Conservation (phyloP, 2,888 invertebrate genomes). For the Entomobrya multifasciata region DNA sequence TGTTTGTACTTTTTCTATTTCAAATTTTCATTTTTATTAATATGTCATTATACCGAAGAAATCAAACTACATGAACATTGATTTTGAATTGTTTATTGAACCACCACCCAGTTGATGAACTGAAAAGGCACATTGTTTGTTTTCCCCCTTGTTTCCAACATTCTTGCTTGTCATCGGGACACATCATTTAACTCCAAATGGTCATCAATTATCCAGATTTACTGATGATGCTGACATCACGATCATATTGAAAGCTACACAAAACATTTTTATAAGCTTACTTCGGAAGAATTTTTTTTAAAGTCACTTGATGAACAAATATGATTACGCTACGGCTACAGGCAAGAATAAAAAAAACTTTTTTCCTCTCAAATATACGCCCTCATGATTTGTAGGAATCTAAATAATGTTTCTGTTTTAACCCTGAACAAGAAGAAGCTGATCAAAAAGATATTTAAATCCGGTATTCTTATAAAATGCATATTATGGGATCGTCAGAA, state of each 20-base stretch:
- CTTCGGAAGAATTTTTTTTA: no score
- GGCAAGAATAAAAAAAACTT: not conserved
- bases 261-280: slow-evolving; percentile 14
- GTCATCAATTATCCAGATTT: slow-evolving; percentile 40
- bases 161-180: slow-evolving; percentile 19
- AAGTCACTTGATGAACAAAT: slow-evolving; percentile 36
- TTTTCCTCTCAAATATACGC: slow-evolving; percentile 15
- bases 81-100: no score
- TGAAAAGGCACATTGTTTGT: not conserved
- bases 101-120: no score
- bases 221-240: not conserved
- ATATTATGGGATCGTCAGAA: not conserved
- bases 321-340: not conserved
- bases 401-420: not conserved
- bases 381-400: slow-evolving; percentile 34
- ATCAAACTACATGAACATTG: no score
- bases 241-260: not conserved
- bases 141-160: not conserved
- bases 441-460: no score
- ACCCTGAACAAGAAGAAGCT: not conserved
- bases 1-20: no score
- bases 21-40: slow-evolving; percentile 1
- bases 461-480: not conserved
- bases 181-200: slow-evolving; percentile 13
- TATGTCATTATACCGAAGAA: no score